Evolutionary conservation across 2,888 invertebrate species (phyloP).

Genomic region (Dicranocentrus wangi): DNA sequence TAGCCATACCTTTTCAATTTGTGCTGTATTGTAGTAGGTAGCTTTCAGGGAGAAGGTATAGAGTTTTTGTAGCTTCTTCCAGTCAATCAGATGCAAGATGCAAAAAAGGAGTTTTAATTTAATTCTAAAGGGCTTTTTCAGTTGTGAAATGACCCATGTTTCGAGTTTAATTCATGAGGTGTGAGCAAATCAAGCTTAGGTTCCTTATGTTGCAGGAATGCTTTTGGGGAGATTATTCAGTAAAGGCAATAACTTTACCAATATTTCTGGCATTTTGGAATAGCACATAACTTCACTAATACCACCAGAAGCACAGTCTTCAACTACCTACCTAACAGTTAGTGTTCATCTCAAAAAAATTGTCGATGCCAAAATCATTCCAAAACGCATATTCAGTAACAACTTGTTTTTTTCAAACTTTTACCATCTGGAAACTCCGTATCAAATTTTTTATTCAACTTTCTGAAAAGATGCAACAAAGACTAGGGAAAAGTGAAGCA

Average conservation of each 20-base stretch:
- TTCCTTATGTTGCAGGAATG: not conserved
- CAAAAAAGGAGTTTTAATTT: conserved; percentile 22
- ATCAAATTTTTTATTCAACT: not conserved
- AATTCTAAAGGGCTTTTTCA: conserved; percentile 9
- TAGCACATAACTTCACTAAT: no score
- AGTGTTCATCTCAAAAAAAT: no score
- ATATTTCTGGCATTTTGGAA: no score
- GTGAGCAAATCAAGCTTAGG: conserved; percentile 32
- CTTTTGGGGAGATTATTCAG: not conserved
- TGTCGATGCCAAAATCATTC: no score
- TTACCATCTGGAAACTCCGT: not conserved
- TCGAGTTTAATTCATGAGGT: conserved; percentile 38
- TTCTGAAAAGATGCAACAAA: not conserved
- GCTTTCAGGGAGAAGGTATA: not conserved
- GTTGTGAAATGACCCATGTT: conserved; percentile 51
- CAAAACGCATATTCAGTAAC: no score
- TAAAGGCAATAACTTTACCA: no score
- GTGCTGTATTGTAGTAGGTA: conserved; percentile 16
- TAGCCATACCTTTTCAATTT: conserved; percentile 57
- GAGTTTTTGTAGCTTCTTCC: conserved; percentile 42
- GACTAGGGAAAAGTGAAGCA: no score
- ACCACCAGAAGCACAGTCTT: no score
- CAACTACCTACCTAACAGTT: no score
- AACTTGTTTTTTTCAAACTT: no score
- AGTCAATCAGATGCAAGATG: conserved; percentile 50